phyloP scores from a whole-genome alignment of 2,888 invertebrate species.

The Chromoteleia sp. region DNA sequence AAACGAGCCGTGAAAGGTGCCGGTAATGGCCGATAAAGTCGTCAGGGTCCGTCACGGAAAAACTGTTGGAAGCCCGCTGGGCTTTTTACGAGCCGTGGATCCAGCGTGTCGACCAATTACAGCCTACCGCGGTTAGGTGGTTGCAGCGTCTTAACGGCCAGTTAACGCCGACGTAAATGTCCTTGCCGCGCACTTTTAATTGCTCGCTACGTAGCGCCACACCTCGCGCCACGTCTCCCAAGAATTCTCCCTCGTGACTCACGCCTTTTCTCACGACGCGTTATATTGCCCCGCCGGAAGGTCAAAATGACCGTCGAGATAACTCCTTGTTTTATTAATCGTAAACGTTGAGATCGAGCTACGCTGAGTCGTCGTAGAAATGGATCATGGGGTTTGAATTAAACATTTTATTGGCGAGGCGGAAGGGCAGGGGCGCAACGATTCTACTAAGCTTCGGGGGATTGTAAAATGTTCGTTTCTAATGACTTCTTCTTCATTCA shows the following conservation, averaged over 20 bases:
- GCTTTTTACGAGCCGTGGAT: slow-evolving; percentile 81
- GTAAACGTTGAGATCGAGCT: slow-evolving; percentile 14
- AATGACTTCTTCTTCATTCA: not conserved
- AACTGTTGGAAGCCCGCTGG: slow-evolving; percentile 76
- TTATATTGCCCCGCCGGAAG: slow-evolving; percentile 43
- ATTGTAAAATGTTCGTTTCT: slow-evolving; percentile 16
- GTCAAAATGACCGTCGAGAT: slow-evolving; percentile 31
- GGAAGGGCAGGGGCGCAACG: too few relatives aligned
- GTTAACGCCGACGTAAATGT: slow-evolving; percentile 82
- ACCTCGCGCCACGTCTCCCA: slow-evolving; percentile 45
- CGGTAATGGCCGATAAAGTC: slow-evolving; percentile 70
- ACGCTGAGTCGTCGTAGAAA: slow-evolving; percentile 1
- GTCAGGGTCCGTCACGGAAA: slow-evolving; percentile 65
- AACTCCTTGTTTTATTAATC: slow-evolving; percentile 49
- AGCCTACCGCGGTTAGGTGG: slow-evolving; percentile 80
- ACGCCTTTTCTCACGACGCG: slow-evolving; percentile 52
- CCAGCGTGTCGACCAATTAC: slow-evolving; percentile 82
- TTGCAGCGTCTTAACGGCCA: slow-evolving; percentile 81
- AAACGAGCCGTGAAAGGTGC: slow-evolving; percentile 64
- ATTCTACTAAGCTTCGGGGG: slow-evolving; percentile 13
- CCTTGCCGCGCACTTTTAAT: slow-evolving; percentile 80
- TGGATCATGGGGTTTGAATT: slow-evolving; percentile 48
- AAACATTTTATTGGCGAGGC: slow-evolving; percentile 39
- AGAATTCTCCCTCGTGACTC: slow-evolving; percentile 52
- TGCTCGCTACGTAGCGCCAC: slow-evolving; percentile 75